Conservation (phyloP, 2,113 vertebrate genomes). For the Tympanuchus pallidicinctus region DNA sequence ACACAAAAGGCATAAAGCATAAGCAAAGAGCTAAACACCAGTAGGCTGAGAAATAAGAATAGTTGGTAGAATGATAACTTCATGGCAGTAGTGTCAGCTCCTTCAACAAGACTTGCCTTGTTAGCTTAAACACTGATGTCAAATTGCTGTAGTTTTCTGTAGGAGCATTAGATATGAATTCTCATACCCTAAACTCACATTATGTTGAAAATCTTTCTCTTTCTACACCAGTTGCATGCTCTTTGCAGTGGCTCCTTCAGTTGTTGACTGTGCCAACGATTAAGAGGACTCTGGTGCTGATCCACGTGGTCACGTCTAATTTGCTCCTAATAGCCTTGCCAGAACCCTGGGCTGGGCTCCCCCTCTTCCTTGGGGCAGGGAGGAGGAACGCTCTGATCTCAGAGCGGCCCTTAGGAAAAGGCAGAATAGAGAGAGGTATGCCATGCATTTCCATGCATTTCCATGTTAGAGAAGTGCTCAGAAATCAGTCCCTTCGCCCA, state of each 20-base stretch:
- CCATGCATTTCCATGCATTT: constrained; percentile 47
- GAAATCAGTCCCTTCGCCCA: constrained; percentile 61
- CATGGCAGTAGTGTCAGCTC: background rate
- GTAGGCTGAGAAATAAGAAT: background rate
- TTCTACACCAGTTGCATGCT: background rate
- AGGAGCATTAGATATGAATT: background rate
- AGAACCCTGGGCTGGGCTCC: constrained; percentile 31
- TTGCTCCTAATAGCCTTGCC: constrained; percentile 11
- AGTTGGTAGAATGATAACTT: background rate
- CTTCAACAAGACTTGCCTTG: background rate
- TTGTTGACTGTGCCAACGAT: fast-evolving
- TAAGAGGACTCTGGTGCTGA: background rate
- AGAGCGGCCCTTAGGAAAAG: constrained; percentile 71
- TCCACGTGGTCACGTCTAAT: background rate
- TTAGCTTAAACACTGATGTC: background rate
- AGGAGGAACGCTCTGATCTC: constrained; percentile 46
- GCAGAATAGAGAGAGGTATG: constrained; percentile 21
- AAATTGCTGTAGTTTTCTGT: background rate
- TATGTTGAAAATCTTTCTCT: background rate
- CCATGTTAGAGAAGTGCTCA: constrained; percentile 68
- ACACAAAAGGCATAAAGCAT: background rate
- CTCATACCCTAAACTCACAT: background rate
- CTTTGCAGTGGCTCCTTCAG: fast-evolving
- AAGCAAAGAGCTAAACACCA: background rate
- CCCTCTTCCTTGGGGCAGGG: constrained; percentile 60